Conservation (phyloP, 2,113 vertebrate genomes). For the Cyprinus carpio region DNA sequence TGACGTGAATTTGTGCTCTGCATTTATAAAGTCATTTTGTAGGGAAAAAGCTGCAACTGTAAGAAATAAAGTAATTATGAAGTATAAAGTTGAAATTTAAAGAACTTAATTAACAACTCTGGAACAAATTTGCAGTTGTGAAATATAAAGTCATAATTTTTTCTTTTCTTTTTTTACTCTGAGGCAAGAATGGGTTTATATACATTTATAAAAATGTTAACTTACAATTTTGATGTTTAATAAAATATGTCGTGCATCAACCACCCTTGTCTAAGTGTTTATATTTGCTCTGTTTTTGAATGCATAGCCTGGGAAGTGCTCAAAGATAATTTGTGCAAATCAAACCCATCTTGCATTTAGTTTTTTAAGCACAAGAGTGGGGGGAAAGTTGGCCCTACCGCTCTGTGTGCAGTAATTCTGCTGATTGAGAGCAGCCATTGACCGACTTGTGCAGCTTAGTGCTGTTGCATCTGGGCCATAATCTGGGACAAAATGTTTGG, state of each 20-base stretch:
- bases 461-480: slow-evolving; percentile 55
- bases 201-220: background rate
- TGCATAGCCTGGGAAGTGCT: slow-evolving; percentile 10
- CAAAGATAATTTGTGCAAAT: slow-evolving; percentile 44
- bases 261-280: background rate
- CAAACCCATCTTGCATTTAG: slow-evolving; percentile 22
- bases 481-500: slow-evolving; percentile 66
- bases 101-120: background rate
- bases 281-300: background rate
- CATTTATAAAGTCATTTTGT: too few relatives aligned
- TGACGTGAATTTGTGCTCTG: too few relatives aligned
- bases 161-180: too few relatives aligned
- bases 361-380: background rate
- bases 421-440: slow-evolving; percentile 37
- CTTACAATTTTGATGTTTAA: background rate
- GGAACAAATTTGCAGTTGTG: background rate
- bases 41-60: too few relatives aligned
- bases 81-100: too few relatives aligned
- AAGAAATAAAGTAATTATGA: too few relatives aligned
- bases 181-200: background rate
- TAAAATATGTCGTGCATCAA: background rate
- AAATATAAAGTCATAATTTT: background rate
- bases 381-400: slow-evolving; percentile 17
- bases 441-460: slow-evolving; percentile 51
- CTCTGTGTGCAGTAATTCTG: slow-evolving; percentile 35